Conservation (phyloP, 2,797 vertebrate species). For the Chanos chanos region DNA sequence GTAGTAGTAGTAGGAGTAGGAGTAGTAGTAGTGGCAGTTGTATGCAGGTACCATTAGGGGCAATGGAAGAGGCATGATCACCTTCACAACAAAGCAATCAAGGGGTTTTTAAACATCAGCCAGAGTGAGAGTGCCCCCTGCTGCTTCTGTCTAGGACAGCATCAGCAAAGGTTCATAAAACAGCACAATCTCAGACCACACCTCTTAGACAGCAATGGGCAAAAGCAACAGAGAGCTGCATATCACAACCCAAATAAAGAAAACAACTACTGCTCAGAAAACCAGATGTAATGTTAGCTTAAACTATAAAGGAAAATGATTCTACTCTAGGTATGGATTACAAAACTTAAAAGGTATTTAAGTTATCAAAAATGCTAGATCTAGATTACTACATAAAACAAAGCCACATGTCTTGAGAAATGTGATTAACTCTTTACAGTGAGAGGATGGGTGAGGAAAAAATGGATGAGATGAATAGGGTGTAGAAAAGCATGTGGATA, state of each 20-base stretch:
- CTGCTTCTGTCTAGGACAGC: constrained; percentile 53
- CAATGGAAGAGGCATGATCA: constrained; percentile 69
- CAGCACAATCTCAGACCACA: constrained; percentile 36
- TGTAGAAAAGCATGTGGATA: too few species aligned
- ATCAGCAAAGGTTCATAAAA: constrained; percentile 52
- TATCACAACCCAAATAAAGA: background rate
- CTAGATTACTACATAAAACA: too few species aligned
- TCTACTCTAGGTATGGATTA: too few species aligned
- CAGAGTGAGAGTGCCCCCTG: constrained; percentile 58
- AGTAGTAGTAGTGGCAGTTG: constrained; percentile 55
- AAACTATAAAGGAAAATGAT: background rate
- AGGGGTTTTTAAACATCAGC: constrained; percentile 65
- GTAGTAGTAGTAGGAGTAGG: constrained; percentile 56
- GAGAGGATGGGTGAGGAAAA: too few species aligned
- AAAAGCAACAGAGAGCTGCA: constrained; percentile 1
- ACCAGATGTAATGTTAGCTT: background rate
- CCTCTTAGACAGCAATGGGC: background rate
- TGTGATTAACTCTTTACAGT: too few species aligned
- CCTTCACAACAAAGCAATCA: constrained; percentile 73
- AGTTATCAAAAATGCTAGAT: too few species aligned
- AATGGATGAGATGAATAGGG: too few species aligned
- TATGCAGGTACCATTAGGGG: constrained; percentile 65
- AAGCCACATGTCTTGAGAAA: too few species aligned
- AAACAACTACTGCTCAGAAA: too few species aligned
- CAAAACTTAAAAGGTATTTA: too few species aligned